phyloP scores from a whole-genome alignment of 1,140 invertebrate species.

The Drosophila nigromelanica region DNA sequence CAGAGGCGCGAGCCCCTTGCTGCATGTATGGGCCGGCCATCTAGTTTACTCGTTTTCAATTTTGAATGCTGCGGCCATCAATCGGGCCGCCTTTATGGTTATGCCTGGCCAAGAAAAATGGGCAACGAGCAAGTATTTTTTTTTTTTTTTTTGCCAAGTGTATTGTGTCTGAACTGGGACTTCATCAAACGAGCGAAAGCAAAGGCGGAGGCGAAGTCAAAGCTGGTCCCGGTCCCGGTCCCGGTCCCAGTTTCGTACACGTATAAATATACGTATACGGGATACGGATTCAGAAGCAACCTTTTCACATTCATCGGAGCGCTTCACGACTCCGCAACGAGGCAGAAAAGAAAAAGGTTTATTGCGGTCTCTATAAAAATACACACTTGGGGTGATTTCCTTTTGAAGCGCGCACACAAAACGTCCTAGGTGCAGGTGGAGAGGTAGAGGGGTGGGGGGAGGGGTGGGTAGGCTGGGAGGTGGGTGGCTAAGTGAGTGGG shows the following conservation, averaged over 20 bases:
- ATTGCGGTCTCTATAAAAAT: conserved; percentile 82
- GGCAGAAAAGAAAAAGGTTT: conserved; percentile 76
- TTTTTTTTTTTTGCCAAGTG: conserved; percentile 36
- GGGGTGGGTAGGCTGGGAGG: conserved; percentile 9
- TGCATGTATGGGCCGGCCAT: conserved; percentile 1
- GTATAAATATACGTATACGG: conserved; percentile 3
- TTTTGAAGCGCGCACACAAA: conserved; percentile 72
- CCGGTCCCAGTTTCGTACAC: not conserved
- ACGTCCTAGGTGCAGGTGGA: conserved; percentile 62
- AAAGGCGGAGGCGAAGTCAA: not conserved
- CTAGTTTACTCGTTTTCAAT: conserved; percentile 45
- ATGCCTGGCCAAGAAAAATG: conserved; percentile 55
- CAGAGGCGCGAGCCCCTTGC: not conserved
- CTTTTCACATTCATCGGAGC: conserved; percentile 53
- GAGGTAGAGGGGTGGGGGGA: conserved; percentile 8
- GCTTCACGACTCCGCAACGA: conserved; percentile 33
- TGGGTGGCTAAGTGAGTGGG: conserved; percentile 20
- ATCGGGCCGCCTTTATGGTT: conserved; percentile 77
- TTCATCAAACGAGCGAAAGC: conserved; percentile 58
- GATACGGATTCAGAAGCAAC: conserved; percentile 24
- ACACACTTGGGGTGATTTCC: conserved; percentile 81
- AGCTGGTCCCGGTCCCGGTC: not conserved
- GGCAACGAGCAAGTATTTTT: conserved; percentile 41
- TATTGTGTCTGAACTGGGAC: conserved; percentile 73
- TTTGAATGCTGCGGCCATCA: conserved; percentile 76